Evolutionary conservation across 2,888 invertebrate species (phyloP), one percentile per base, ranked within the genome.

Genomic region (Embidobia sp.): DNA sequence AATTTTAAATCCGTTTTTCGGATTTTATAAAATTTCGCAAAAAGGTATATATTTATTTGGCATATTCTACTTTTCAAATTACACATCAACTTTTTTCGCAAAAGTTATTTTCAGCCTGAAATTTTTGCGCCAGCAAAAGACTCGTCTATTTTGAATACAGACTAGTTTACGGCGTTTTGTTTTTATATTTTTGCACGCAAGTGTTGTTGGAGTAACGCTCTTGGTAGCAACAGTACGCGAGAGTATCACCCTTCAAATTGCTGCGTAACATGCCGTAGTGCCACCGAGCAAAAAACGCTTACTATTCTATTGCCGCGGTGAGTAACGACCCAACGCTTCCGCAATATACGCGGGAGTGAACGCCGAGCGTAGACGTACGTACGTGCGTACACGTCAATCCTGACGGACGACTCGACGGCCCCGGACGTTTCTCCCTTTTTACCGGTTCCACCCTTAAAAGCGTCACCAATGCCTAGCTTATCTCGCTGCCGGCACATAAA

Each of bases 281-380:
- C 76, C 74, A 70, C 66, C 13, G 64, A 59, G 75, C 72, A 76
- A 79, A 77, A 74, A 76, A 74, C 78, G 79, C 77, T 79, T 51
- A 67, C 77, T 79, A 79, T 81, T 77, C 76, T 80, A 77, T 80
- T 78, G 79, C 81, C 55, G 75, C 51, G 64, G 69, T 70, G 76
- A 76, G 76, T 76, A 76, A 76, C 76, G 76, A 76, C 59, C 70
- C 64, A 69, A 51, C 44, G 63, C 75, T 76, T 76, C 76, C 76
- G 76, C 76, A 70, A 70, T 76, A 37, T 76, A 76, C 48, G 48
- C 11, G 27, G 55, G 46, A 42, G 63, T 49, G 49, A 40, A 59
- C 35, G 35, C 55, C 63, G 33, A 40, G 49, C 46, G 33, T 66
- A 72, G 53, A 63, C 57, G 40, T 55, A 29, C 27, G 46, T 73